These are phyloP conservation scores for Cuniculus paca DNA, from an alignment of 2,797 vertebrate genomes.

Conservation along the genomic window DNA sequence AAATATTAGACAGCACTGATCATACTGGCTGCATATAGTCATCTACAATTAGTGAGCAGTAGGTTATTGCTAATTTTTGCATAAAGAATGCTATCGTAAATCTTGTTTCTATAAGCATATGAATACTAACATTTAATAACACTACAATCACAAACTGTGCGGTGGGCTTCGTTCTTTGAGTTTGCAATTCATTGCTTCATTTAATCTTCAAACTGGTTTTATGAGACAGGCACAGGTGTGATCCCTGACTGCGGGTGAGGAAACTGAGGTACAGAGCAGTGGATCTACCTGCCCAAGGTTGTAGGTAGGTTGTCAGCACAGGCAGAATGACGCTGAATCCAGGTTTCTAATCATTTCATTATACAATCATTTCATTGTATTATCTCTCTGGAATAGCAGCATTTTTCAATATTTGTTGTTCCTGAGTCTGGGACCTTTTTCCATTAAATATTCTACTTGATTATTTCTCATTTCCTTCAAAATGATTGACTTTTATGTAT, in stretches of 20 bases:
- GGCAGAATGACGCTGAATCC: accelerated
- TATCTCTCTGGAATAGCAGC: neutral
- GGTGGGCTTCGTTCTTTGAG: neutral
- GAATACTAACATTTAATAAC: neutral
- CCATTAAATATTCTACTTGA: neutral
- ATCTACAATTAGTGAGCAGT: neutral
- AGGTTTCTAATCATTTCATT: no score
- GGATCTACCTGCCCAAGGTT: no score
- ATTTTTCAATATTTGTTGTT: neutral
- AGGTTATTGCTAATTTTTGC: neutral
- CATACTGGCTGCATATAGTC: neutral
- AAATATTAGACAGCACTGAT: neutral
- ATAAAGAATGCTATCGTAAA: neutral
- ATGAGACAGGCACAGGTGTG: no score
- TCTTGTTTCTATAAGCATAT: neutral
- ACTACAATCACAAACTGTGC: neutral
- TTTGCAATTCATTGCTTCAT: neutral
- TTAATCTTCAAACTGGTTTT: neutral
- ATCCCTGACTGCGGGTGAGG: neutral
- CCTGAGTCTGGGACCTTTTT: neutral
- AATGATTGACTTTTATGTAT: neutral
- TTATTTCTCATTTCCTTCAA: neutral
- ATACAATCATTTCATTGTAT: accelerated
- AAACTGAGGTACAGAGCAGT: neutral
- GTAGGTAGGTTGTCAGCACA: neutral